Evolutionary conservation across 2,888 invertebrate genomes (phyloP).

Genomic region (Adineta ricciae): DNA sequence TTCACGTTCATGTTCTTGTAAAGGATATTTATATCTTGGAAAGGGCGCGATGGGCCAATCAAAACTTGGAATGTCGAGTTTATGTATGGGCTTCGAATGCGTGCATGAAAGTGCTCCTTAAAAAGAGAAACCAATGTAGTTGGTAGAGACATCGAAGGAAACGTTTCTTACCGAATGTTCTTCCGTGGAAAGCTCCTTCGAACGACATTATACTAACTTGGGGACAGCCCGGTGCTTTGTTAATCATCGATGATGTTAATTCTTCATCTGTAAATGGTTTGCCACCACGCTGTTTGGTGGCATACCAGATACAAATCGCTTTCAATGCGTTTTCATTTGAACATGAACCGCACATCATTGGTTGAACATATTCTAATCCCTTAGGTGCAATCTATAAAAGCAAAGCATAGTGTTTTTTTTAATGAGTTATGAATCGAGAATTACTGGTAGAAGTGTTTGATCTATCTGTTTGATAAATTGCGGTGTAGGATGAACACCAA

Average conservation of each 20-base stretch:
- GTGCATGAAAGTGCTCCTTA: constrained; percentile 53
- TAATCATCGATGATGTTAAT: constrained; percentile 68
- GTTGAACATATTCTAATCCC: constrained; percentile 68
- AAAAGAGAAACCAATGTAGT: constrained; percentile 53
- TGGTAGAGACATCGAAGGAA: constrained; percentile 67
- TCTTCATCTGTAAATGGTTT: constrained; percentile 64
- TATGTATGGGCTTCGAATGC: constrained; percentile 87
- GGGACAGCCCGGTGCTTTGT: constrained; percentile 76
- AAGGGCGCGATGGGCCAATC: constrained; percentile 90
- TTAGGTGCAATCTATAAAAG: constrained; percentile 61
- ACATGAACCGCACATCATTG: constrained; percentile 69
- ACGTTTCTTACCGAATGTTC: constrained; percentile 65
- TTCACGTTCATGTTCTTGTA: constrained; percentile 65
- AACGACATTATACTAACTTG: constrained; percentile 72
- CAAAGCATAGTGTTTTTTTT: background rate
- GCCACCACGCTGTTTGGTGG: constrained; percentile 63
- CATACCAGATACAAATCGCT: constrained; percentile 77
- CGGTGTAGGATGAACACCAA: constrained; percentile 78
- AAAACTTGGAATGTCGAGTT: constrained; percentile 81
- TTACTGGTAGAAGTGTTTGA: constrained; percentile 61
- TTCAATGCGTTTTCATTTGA: constrained; percentile 94
- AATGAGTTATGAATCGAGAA: constrained; percentile 36
- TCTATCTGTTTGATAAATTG: constrained; percentile 73
- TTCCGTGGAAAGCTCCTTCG: constrained; percentile 80
- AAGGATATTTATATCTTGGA: constrained; percentile 81